A percentile compares a stretch with the other conserved stretches of the same genome.
Evolutionary conservation across 2,888 invertebrate genomes (phyloP).

Genomic region (Pseudococcus longispinus): DNA sequence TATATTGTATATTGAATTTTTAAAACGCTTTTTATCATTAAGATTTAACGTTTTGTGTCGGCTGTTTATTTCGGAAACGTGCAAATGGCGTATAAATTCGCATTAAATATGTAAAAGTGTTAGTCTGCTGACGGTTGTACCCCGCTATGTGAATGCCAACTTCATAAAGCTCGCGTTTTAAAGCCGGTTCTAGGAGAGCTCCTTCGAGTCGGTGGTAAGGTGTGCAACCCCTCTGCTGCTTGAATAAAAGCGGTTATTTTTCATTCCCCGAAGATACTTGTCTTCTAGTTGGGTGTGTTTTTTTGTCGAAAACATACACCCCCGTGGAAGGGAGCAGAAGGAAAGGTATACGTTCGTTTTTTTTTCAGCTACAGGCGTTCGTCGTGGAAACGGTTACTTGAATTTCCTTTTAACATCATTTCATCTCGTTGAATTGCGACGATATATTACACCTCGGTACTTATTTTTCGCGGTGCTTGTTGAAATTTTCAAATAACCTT

Average conservation of each 20-base stretch:
- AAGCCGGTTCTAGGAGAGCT: background rate
- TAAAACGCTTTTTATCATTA: conserved; percentile 31
- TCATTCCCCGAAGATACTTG: conserved; percentile 11
- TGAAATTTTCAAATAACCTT: conserved; percentile 38
- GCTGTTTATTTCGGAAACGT: conserved; percentile 13
- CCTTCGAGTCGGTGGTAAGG: no score
- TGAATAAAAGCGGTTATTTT: conserved; percentile 26
- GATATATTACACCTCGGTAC: conserved; percentile 32
- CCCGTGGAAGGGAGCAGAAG: background rate
- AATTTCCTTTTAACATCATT: conserved; percentile 35
- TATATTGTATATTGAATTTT: conserved; percentile 32
- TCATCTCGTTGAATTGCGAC: conserved; percentile 13
- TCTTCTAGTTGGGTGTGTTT: background rate
- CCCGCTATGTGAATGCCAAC: background rate
- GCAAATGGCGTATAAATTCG: conserved; percentile 18
- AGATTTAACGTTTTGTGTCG: conserved; percentile 11
- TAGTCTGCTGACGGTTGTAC: background rate
- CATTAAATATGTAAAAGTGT: conserved; percentile 35
- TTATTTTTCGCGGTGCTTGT: conserved; percentile 17
- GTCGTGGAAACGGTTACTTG: background rate
- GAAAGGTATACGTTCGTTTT: background rate
- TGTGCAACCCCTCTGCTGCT: background rate
- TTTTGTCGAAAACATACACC: background rate
- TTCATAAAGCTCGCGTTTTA: background rate
- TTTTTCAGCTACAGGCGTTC: conserved; percentile 8